Evolutionary conservation across 2,888 invertebrate species (phyloP).

Genomic region (Conchocele bisecta): DNA sequence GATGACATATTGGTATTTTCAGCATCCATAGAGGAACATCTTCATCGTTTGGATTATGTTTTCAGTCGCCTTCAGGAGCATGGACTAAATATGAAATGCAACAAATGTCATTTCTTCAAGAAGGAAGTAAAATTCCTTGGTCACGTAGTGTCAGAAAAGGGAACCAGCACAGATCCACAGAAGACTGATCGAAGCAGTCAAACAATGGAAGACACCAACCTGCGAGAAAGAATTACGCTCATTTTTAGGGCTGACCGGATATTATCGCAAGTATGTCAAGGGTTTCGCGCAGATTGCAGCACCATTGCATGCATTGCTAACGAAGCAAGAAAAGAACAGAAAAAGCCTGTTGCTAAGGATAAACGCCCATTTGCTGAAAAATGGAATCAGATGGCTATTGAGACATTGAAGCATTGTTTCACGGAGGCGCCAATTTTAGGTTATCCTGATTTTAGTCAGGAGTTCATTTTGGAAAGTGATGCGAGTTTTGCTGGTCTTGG

Average conservation of each 20-base stretch:
- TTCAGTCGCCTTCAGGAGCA: constrained; percentile 27
- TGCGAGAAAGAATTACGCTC: constrained; percentile 10
- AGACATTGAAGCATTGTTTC: constrained; percentile 39
- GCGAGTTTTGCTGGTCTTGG: constrained; percentile 46
- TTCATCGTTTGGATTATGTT: constrained; percentile 41
- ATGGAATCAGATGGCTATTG: constrained; percentile 43
- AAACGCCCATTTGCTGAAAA: constrained; percentile 10
- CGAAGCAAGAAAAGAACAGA: background rate
- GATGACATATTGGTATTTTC: constrained; percentile 55
- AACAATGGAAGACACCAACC: constrained; percentile 36
- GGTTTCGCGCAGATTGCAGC: constrained; percentile 34
- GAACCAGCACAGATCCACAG: too few relatives aligned
- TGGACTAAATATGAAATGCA: constrained; percentile 46
- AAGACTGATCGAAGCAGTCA: constrained; percentile 28
- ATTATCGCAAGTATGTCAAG: too few relatives aligned
- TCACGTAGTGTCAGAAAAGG: too few relatives aligned
- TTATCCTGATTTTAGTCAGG: constrained; percentile 46
- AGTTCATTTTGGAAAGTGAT: constrained; percentile 55
- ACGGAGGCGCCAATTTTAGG: constrained; percentile 43
- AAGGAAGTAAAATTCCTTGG: constrained; percentile 18
- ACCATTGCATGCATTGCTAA: constrained; percentile 13
- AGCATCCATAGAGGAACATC: constrained; percentile 28
- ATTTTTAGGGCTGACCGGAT: too few relatives aligned
- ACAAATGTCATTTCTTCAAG: constrained; percentile 44
- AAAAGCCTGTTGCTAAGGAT: too few relatives aligned